Evolutionary conservation across 2,888 invertebrate genomes (phyloP), one percentile per base, ranked within the genome.

Genomic region (Cyrtodaria siliqua): DNA sequence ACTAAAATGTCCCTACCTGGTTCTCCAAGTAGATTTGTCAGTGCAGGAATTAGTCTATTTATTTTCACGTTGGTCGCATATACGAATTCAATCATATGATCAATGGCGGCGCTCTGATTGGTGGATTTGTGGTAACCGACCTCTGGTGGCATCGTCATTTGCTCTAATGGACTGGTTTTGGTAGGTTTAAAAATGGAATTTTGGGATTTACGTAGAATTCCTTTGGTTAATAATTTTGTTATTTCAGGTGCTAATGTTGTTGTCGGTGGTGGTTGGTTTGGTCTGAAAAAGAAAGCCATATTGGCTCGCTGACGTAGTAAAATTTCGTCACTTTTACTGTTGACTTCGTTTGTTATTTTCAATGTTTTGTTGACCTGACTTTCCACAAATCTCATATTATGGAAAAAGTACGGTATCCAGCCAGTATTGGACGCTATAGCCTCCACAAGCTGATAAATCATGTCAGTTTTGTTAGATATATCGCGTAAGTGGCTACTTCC

Each of bases 371-470:
- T 90, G 1, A 86, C 71, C 29, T 86, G 83, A n/a, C 73, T 75
- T 50, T 87, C 89, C 20, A 87, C 81, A 68, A 84, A 86, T 26
- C 85, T 79, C 50, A 89, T 70, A 49, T 82, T 87, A 49, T 86
- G 86, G 49, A 85, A 88, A 14, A 89, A 81, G 50, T 85, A 85
- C 0, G 89, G 89, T 47, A 89, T 87, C 90, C 90, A 89, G 1
- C 88, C 86, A 0, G 90, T 89, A 61, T 87, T 87, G 6, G 88
- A 86, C 0, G 87, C 86, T 2, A 88, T 81, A 4, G 87, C 86
- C 56, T 89, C 89, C 0, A 83, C 75, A 20, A 89, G 67, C 38
- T 82, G 82, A 50, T 86, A 85, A 14, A 86, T 86, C 47, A 71
- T 75, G 23, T 85, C 83, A 6, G 89, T 87, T 42, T 66, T 82